Percentiles rank a stretch among this genome's conserved stretches.
These are phyloP conservation scores for Coleophora flavipennella DNA, from an alignment of 2,888 invertebrate genomes.

Conservation along the genomic window DNA sequence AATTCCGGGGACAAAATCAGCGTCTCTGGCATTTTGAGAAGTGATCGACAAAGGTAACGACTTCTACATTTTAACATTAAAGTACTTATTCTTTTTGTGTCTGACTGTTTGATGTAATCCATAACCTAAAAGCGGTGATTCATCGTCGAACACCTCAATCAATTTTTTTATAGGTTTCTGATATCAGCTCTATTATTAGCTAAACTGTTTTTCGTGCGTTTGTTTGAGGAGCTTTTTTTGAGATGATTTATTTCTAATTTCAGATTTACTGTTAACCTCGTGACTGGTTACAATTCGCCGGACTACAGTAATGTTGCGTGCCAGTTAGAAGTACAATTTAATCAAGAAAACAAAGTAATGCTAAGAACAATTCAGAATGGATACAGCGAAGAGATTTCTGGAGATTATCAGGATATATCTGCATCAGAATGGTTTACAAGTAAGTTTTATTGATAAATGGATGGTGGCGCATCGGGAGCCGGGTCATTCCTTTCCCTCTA, in stretches of 20 bases:
- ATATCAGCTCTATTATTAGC: not conserved
- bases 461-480: too few species aligned
- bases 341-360: constrained; percentile 16
- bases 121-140: too few species aligned
- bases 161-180: too few species aligned
- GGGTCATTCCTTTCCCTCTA: too few species aligned
- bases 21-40: constrained; percentile 22
- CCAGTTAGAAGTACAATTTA: constrained; percentile 30
- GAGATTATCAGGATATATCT: constrained; percentile 15
- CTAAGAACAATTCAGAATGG: constrained; percentile 27
- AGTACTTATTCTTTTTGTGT: too few species aligned
- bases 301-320: constrained; percentile 38
- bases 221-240: not conserved
- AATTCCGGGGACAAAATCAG: constrained; percentile 25
- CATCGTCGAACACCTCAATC: too few species aligned
- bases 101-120: too few species aligned
- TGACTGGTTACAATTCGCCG: constrained; percentile 27
- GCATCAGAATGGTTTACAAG: constrained; percentile 26
- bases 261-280: constrained; percentile 31
- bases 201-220: not conserved
- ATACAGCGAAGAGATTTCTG: constrained; percentile 9
- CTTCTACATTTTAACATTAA: too few species aligned
- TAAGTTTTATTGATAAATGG: constrained; percentile 12
- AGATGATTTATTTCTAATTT: constrained; percentile 14
- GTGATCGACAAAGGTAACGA: constrained; percentile 26